Evolutionary conservation across 2,113 vertebrate species (phyloP).

Genomic region (Himantopus leucocephalus): DNA sequence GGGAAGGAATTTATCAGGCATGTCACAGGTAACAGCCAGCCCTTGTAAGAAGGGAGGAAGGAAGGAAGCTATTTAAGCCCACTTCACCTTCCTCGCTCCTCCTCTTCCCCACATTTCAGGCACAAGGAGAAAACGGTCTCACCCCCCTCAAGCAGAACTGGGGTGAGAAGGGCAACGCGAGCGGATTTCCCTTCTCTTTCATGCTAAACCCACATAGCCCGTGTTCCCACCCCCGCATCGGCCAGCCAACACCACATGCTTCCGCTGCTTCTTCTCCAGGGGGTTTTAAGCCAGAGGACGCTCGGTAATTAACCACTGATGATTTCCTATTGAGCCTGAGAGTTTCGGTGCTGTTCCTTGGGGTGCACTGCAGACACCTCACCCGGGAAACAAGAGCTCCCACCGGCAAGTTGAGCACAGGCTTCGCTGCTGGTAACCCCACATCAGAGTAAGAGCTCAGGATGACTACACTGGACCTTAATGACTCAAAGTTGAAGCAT

Average conservation of each 20-base stretch:
- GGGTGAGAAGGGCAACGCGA: rapidly evolving
- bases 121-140: not conserved
- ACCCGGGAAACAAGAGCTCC: not conserved
- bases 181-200: not conserved
- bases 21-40: not conserved
- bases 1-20: not conserved
- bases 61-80: not conserved
- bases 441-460: not conserved
- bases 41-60: not conserved
- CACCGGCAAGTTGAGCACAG: not conserved
- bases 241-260: not conserved
- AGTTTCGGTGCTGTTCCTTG: rapidly evolving
- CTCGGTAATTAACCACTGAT: not conserved
- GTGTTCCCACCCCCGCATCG: rapidly evolving
- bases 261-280: not conserved
- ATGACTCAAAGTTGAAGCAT: not conserved
- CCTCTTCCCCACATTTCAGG: not conserved
- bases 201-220: not conserved
- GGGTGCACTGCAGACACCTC: not conserved
- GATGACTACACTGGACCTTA: too few species aligned
- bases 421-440: not conserved
- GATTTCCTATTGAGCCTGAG: not conserved
- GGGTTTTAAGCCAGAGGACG: not conserved
- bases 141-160: not conserved
- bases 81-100: not conserved